Percentiles rank a stretch among this genome's conserved stretches.
Conservation (phyloP, 2,888 invertebrate species). For the Plebejus melissa region DNA sequence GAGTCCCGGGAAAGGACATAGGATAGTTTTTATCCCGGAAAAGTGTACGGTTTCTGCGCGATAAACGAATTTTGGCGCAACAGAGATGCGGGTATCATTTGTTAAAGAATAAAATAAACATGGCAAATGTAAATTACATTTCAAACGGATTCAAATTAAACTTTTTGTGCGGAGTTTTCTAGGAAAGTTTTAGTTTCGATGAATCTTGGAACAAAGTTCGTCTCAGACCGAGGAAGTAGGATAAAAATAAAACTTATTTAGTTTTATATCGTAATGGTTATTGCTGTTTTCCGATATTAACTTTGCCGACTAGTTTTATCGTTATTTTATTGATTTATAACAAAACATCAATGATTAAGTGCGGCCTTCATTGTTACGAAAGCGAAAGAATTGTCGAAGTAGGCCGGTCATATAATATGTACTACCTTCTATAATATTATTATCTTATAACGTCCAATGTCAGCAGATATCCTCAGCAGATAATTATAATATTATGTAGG, state of each 20-base stretch:
- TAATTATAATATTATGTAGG: not conserved
- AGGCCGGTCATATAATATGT: not conserved
- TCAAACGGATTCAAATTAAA: slow-evolving; percentile 27
- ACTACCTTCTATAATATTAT: not conserved
- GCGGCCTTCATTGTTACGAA: not conserved
- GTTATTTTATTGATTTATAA: slow-evolving; percentile 1
- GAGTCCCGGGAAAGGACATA: too few species aligned
- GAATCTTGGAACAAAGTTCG: slow-evolving; percentile 24
- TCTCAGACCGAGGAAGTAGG: slow-evolving; percentile 22
- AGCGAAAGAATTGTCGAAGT: not conserved
- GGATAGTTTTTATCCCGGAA: too few species aligned
- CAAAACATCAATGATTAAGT: not conserved
- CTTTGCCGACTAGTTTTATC: not conserved
- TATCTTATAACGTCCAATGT: not conserved
- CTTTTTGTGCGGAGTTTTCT: slow-evolving; percentile 20
- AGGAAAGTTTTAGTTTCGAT: slow-evolving; percentile 27
- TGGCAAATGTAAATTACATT: slow-evolving; percentile 20
- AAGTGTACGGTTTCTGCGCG: too few species aligned
- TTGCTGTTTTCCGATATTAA: slow-evolving; percentile 7
- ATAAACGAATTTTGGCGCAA: too few species aligned
- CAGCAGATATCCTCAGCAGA: not conserved
- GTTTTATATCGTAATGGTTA: slow-evolving; percentile 27
- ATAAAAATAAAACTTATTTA: slow-evolving; percentile 28
- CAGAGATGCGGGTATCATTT: too few species aligned
- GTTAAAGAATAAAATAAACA: not conserved